Evolutionary conservation across 1,140 invertebrate species (phyloP).

Genomic region (Adoxophyes honmai): DNA sequence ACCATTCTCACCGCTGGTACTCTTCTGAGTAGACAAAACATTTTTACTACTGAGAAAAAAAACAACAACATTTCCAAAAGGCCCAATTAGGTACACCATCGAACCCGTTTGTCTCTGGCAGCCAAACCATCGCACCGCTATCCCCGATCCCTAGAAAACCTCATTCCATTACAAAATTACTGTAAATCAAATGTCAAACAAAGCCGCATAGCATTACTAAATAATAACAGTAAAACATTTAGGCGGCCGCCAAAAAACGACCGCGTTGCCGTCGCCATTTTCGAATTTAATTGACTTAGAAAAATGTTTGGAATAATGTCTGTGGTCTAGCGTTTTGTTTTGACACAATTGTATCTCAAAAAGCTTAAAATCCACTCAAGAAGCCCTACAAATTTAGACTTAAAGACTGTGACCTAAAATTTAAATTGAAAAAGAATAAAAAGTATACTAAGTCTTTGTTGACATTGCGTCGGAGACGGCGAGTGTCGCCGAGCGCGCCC

Average conservation of each 20-base stretch:
- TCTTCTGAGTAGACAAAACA: no score
- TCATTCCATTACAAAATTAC: background rate
- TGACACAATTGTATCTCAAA: background rate
- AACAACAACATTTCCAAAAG: no score
- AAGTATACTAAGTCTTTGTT: conserved; percentile 29
- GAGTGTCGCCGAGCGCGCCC: conserved; percentile 35
- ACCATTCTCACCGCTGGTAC: no score
- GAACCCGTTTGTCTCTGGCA: no score
- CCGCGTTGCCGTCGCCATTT: conserved; percentile 39
- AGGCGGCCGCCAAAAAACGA: conserved; percentile 45
- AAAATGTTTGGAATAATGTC: conserved; percentile 53
- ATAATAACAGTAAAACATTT: conserved; percentile 62
- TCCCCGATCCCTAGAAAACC: background rate
- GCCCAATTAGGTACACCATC: no score
- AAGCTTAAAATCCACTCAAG: no score
- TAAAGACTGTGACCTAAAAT: no score
- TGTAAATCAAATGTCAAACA: conserved; percentile 10
- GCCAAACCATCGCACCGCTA: no score
- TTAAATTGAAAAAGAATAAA: no score
- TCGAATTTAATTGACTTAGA: conserved; percentile 66
- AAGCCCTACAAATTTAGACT: no score
- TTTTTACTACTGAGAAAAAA: no score
- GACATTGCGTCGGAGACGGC: no score
- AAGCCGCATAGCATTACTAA: conserved; percentile 36
- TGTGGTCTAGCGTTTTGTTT: conserved; percentile 1